Evolutionary conservation across 2,797 vertebrate species (phyloP).

Genomic region (Podarcis lilfordi): DNA sequence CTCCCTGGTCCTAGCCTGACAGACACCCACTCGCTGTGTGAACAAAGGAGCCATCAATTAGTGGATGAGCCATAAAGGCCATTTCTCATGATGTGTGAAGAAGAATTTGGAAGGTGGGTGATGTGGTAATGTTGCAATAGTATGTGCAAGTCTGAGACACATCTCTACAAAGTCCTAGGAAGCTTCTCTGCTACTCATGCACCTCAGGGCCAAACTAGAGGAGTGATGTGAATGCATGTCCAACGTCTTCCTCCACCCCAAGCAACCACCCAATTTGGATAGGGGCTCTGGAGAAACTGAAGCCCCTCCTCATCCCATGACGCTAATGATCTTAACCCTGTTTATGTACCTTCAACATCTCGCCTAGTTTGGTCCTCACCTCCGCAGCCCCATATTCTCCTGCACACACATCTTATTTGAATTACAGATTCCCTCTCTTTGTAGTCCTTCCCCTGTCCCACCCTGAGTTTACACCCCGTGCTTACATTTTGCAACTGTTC

Average conservation of each 20-base stretch:
- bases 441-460: neutral
- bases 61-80: neutral
- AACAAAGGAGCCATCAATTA: neutral
- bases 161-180: neutral
- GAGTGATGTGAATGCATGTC: neutral
- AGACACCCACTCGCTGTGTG: neutral
- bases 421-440: neutral
- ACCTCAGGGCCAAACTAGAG: neutral
- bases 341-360: neutral
- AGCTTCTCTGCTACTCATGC: neutral
- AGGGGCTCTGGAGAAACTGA: neutral
- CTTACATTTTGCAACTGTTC: constrained; percentile 98
- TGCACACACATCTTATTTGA: neutral
- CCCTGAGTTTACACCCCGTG: neutral
- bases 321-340: neutral
- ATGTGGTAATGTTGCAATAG: neutral
- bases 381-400: neutral
- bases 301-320: neutral
- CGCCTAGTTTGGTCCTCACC: too few species aligned
- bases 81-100: neutral
- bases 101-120: neutral
- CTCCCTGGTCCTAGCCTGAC: neutral
- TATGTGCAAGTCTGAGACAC: neutral
- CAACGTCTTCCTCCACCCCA: neutral
- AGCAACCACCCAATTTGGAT: neutral